Base-by-base conservation (phyloP, 2,113 vertebrate species). In the Microtus ochrogaster region DNA sequence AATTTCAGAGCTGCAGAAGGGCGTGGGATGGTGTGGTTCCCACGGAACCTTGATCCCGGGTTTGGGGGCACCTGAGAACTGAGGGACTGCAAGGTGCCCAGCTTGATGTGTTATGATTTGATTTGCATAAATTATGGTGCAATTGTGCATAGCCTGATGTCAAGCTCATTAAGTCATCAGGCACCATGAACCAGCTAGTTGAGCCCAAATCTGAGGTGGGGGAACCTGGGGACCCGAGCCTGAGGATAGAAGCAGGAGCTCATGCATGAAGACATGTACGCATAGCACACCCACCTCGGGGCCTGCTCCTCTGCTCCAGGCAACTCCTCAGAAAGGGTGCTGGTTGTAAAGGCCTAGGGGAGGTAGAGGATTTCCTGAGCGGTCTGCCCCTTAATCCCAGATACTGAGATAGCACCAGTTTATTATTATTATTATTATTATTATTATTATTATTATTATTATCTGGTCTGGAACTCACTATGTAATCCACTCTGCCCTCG, bases 81-180 rank as follows among this genome's bases (percentile, higher is more conserved):
- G 97, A 97, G 97, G 96, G 91, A 97, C 96, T 95, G 96, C 63
- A 11, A 77, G 88, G 78, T 86, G 91, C 94, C 90, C 90, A 82
- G 96, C 26, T 4, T 0, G 3, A 41, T 74, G 91, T 97, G 94
- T 97, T 97, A 89, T 98, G 96, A 76, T 96, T 97, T 87, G 89
- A 97, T 97, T 97, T 97, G 92, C 97, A 97, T 97, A 96, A 82
- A 83, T 96, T 65, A 92, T 95, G 94, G 90, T 58, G 96, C 72
- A 97, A 97, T 97, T 97, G 97, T 94, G 95, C 92, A 73, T 89
- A 70, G 89, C 70, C 44, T 30, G 72, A 94, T 95, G 96, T 91
- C 96, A 96, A 95, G 95, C 89, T 94, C 96, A 95, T 97, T 97
- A 95, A 92, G 96, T 82, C 92, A 92, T 86, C 97, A 97, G 95